Conservation (phyloP, 1,140 invertebrate genomes). For the Spodoptera litura region DNA sequence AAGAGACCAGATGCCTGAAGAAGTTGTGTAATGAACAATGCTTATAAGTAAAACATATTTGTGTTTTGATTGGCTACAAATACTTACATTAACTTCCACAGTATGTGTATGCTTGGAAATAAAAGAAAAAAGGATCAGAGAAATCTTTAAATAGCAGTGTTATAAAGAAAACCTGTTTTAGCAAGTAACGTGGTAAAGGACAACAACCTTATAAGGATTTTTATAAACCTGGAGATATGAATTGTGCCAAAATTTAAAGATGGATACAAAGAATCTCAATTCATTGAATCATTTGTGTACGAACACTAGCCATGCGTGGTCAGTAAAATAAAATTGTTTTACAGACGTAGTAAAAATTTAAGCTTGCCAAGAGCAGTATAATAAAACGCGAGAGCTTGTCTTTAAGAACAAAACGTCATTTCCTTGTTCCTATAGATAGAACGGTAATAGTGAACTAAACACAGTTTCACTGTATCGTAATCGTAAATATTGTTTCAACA, state of each 20-base stretch:
- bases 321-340: too few relatives aligned
- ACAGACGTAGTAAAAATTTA: neutral
- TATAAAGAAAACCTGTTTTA: neutral
- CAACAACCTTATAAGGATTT: neutral
- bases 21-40: too few relatives aligned
- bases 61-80: neutral
- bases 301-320: too few relatives aligned
- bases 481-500: conserved; percentile 4
- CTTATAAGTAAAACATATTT: too few relatives aligned
- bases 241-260: too few relatives aligned
- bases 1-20: too few relatives aligned
- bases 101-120: conserved; percentile 24
- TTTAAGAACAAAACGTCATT: conserved; percentile 11
- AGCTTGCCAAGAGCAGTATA: conserved; percentile 15
- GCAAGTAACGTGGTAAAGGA: neutral
- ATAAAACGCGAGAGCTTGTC: conserved; percentile 8
- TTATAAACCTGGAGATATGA: too few relatives aligned
- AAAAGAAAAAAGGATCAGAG: neutral
- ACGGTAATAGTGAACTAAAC: conserved; percentile 2
- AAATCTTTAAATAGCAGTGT: neutral
- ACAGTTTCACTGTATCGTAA: conserved; percentile 46
- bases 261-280: too few relatives aligned
- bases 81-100: conserved; percentile 26
- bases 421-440: conserved; percentile 34
- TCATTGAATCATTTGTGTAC: too few relatives aligned